Base-by-base conservation (phyloP, 2,888 invertebrate species). In the Trichopoda pennipes region DNA sequence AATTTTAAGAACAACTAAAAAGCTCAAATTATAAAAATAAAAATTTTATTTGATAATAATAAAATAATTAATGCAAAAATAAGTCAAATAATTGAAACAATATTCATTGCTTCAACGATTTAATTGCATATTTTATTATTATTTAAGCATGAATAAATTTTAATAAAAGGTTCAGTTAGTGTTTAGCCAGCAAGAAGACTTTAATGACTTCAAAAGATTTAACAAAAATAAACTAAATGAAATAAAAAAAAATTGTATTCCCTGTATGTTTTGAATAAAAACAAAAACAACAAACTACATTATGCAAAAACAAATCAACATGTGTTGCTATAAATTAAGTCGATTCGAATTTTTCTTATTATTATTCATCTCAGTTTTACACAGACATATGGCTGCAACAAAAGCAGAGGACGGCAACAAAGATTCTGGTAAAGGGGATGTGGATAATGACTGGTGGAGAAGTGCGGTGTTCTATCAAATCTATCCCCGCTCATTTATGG, bases 401-500 rank as follows among this genome's bases (percentile, higher is more conserved):
- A 47, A n/a, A 72, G 63, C 63, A 12, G 53, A 21, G 4, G 47
- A 28, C 7, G 28, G 28, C 7, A 38, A 17, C 16, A 16, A 4
- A 21, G 49, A 66, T 55, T 55, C 60, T 14, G 28, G 10, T 4
- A 93, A 93, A 81, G 35, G 12, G 35, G 28, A 14, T 1, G 73
- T 63, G 35, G 80, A 82, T 38, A 42, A 53, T 16, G 93, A 93
- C 80, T 97, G 97, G 97, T 96, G 95, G 94, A 93, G 95, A 86
- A 94, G 93, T 12, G 93, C 94, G 1, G 93, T 91, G 16, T 93
- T 96, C 86, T 97, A 97, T 90, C 96, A 97, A 89, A 94, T 96
- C 64, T 95, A 95, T 88, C 94, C 96, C 0, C 93, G 95, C 85
- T 95, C 96, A 7, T 97, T 96, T 90, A 93, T 93, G 90, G 97